A percentile compares a stretch with the other conserved stretches of the same genome.
Conservation (phyloP, 2,797 vertebrate species). For the Potorous gilbertii region DNA sequence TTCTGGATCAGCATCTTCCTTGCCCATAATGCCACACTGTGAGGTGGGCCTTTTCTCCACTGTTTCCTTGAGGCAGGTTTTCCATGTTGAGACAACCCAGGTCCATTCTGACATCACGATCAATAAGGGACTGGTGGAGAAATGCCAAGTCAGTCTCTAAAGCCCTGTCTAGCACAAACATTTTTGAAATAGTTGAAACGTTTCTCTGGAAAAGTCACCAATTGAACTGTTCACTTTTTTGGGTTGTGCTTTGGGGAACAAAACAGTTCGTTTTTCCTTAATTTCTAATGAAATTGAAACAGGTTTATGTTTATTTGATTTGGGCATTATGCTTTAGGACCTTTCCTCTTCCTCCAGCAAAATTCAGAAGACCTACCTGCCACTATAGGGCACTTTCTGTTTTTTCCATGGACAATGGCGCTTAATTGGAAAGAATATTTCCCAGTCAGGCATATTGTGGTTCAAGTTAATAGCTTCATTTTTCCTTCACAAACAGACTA, state of each 20-base stretch:
- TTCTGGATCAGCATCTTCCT: background rate
- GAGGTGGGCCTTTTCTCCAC: background rate
- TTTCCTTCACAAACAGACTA: background rate
- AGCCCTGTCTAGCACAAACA: background rate
- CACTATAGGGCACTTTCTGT: background rate
- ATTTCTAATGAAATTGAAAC: background rate
- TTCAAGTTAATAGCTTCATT: background rate
- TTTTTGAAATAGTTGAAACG: background rate
- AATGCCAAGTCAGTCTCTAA: background rate
- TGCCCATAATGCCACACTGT: background rate
- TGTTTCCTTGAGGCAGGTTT: background rate
- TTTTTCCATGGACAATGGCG: background rate
- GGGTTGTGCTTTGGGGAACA: background rate
- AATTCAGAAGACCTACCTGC: background rate
- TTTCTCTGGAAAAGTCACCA: background rate
- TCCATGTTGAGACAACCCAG: background rate
- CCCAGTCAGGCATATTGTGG: background rate
- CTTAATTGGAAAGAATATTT: background rate
- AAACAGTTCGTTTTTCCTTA: fast-evolving
- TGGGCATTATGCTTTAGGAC: background rate
- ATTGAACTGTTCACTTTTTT: background rate
- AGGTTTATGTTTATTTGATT: background rate
- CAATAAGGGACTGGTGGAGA: background rate
- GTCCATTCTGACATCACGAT: background rate
- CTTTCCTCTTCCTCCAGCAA: background rate